phyloP scores from a whole-genome alignment of 2,888 invertebrate genomes.

The Drosophila formosana region DNA sequence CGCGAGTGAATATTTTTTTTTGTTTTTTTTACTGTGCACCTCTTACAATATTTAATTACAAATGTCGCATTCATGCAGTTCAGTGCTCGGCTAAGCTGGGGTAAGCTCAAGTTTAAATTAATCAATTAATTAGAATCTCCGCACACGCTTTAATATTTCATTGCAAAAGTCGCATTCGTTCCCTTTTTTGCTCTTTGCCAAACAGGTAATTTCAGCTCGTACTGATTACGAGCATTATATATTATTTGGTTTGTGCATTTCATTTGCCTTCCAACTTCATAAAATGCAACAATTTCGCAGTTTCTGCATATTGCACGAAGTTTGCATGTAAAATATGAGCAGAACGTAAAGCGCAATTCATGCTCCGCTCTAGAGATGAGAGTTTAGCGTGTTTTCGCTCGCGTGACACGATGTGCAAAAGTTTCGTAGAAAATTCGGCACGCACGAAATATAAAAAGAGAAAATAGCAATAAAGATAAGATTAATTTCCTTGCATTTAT shows the following conservation, averaged over 20 bases:
- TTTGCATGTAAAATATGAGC: conserved; percentile 22
- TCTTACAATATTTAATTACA: no score
- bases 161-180: not conserved
- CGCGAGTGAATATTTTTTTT: no score
- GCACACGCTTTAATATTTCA: not conserved
- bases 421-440: no score
- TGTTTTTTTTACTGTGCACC: no score
- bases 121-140: no score
- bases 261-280: not conserved
- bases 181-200: not conserved
- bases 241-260: conserved; percentile 9
- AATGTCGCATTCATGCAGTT: no score
- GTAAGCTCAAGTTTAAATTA: no score
- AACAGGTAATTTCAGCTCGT: not conserved
- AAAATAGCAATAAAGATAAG: no score
- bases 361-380: not conserved
- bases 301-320: conserved; percentile 20
- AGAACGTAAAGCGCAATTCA: conserved; percentile 2
- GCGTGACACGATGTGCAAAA: conserved; percentile 1
- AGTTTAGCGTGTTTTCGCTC: not conserved
- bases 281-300: conserved; percentile 4
- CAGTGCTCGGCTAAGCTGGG: no score
- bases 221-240: not conserved
- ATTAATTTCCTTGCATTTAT: no score
- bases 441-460: no score